Conservation (phyloP, 1,140 invertebrate genomes). For the Drosophila lacteicornis region DNA sequence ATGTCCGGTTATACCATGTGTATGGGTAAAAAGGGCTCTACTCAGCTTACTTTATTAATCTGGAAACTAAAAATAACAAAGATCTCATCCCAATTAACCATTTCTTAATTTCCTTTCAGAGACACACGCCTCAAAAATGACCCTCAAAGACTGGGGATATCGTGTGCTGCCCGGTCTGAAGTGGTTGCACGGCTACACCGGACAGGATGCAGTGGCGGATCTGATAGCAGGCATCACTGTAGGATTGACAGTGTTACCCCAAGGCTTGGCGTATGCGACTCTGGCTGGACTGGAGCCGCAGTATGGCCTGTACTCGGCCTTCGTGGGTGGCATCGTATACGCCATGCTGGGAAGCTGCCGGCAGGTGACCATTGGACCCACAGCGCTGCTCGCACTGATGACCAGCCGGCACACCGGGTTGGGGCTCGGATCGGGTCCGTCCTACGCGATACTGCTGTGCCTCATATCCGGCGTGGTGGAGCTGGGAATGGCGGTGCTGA, state of each 20-base stretch:
- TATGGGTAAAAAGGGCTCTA: not conserved
- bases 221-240: conserved; percentile 93
- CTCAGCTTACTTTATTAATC: not conserved
- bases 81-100: not conserved
- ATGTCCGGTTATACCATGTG: not conserved
- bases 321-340: conserved; percentile 97
- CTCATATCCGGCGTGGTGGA: conserved; percentile 94
- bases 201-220: conserved; percentile 90
- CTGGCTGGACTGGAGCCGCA: conserved; percentile 92
- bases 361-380: conserved; percentile 95
- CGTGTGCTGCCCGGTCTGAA: conserved; percentile 87
- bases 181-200: conserved; percentile 90
- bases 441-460: conserved; percentile 93
- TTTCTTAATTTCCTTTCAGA: not conserved
- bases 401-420: conserved; percentile 88
- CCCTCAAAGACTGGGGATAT: conserved; percentile 52
- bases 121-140: conserved; percentile 32
- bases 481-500: conserved; percentile 92
- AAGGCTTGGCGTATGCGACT: conserved; percentile 94
- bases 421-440: conserved; percentile 84
- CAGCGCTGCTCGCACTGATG: conserved; percentile 93
- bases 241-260: conserved; percentile 94
- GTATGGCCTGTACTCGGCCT: conserved; percentile 96
- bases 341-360: conserved; percentile 95
- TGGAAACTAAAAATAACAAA: not conserved